phyloP scores from a whole-genome alignment of 2,888 invertebrate genomes.

The Epirrhoe tristata region DNA sequence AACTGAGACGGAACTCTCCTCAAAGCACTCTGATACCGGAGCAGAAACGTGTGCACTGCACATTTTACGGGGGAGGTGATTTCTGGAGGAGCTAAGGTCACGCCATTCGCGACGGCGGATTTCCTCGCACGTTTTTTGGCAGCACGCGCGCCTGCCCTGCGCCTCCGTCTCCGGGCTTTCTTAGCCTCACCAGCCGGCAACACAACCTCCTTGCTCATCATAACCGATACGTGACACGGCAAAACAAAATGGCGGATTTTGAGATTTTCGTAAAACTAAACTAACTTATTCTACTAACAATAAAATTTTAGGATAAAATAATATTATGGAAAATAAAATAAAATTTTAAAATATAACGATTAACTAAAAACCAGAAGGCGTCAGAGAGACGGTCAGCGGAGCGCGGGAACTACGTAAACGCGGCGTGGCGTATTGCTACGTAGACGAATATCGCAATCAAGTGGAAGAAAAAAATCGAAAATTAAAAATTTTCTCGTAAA shows the following conservation, averaged over 20 bases:
- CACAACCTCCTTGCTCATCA: conserved; percentile 65
- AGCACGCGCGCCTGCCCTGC: conserved; percentile 63
- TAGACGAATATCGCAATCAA: conserved; percentile 44
- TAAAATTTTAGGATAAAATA: conserved; percentile 36
- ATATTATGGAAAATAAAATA: conserved; percentile 20
- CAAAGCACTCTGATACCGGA: conserved; percentile 74
- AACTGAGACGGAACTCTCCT: conserved; percentile 71
- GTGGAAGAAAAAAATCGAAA: conserved; percentile 43
- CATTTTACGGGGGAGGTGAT: conserved; percentile 66
- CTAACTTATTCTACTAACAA: conserved; percentile 50
- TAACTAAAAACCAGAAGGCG: conserved; percentile 41
- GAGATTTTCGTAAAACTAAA: conserved; percentile 46
- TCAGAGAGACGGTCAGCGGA: conserved; percentile 55
- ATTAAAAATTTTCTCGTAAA: conserved; percentile 48
- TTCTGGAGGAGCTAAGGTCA: conserved; percentile 44
- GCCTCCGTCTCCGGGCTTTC: conserved; percentile 61
- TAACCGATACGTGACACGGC: conserved; percentile 45
- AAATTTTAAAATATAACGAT: conserved; percentile 44
- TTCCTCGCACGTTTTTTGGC: conserved; percentile 64
- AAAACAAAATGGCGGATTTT: conserved; percentile 52
- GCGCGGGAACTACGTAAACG: conserved; percentile 38
- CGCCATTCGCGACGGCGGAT: conserved; percentile 44
- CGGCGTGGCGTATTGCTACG: conserved; percentile 42
- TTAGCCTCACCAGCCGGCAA: conserved; percentile 57
- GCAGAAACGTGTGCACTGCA: conserved; percentile 74